Evolutionary conservation across 2,113 vertebrate genomes (phyloP).

Genomic region (Ariopsis seemanni): DNA sequence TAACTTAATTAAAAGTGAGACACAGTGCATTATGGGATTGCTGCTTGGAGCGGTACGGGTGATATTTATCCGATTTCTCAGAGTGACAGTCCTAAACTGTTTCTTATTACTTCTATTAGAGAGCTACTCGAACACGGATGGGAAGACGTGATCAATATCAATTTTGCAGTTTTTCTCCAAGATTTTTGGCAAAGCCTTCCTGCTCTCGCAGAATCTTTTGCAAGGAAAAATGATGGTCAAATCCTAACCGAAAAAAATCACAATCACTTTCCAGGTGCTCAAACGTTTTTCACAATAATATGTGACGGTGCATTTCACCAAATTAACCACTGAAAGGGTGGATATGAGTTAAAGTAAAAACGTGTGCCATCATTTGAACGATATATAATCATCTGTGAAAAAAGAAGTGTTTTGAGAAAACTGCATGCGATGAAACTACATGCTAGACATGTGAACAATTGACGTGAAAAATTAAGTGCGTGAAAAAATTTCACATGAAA

Average conservation of each 20-base stretch:
- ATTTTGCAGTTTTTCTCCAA: background rate
- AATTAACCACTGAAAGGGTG: background rate
- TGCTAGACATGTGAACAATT: background rate
- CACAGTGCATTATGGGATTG: background rate
- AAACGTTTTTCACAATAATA: background rate
- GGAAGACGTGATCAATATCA: background rate
- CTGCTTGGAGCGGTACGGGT: background rate
- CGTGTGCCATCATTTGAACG: background rate
- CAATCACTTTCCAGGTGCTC: background rate
- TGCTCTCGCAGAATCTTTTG: background rate
- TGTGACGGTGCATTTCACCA: background rate
- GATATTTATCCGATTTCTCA: conserved; percentile 11
- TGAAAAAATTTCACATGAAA: background rate
- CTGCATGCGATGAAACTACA: background rate
- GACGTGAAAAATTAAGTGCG: background rate
- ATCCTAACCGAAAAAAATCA: background rate
- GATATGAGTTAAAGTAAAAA: background rate
- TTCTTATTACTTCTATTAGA: conserved; percentile 16
- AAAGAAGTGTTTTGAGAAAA: background rate
- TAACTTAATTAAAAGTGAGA: conserved; percentile 15
- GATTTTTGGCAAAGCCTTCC: background rate
- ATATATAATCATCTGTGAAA: background rate
- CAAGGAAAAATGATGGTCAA: background rate
- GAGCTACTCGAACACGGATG: background rate
- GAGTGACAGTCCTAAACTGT: background rate